Percentiles rank a stretch among this genome's conserved stretches.
Conservation (phyloP, 37 sponge, comb jelly and placozoan genomes). For the Oscarella lobularis region DNA sequence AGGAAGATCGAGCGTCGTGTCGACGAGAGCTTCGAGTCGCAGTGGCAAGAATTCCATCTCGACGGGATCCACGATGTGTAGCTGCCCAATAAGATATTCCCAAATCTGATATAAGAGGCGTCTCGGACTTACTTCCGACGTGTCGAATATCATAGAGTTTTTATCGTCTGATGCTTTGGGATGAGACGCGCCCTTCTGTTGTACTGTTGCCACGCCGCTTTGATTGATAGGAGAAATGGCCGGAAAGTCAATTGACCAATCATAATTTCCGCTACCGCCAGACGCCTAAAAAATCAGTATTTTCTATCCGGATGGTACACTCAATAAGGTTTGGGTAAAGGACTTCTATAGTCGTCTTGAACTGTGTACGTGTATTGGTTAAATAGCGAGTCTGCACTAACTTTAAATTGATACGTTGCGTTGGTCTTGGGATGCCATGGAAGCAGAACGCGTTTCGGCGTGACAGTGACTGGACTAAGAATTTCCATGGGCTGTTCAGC, state of each 20-base stretch:
- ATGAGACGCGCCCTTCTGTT: conserved; percentile 14
- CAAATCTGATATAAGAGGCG: too few relatives aligned
- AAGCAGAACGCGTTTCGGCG: conserved; percentile 31
- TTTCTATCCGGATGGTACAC: too few relatives aligned
- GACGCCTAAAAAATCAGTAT: conserved; percentile 22
- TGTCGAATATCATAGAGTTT: conserved; percentile 30
- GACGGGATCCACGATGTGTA: conserved; percentile 53
- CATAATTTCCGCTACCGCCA: conserved; percentile 69
- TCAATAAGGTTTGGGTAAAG: too few relatives aligned
- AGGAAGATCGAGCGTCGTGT: conserved; percentile 33
- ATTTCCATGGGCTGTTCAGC: conserved; percentile 44
- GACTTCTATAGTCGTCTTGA: too few relatives aligned
- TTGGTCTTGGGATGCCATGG: conserved; percentile 59
- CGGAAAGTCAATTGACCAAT: conserved; percentile 52
- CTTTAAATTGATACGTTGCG: too few relatives aligned
- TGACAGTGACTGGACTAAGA: conserved; percentile 39
- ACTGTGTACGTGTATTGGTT: too few relatives aligned
- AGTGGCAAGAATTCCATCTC: conserved; percentile 50
- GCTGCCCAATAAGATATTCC: conserved; percentile 17
- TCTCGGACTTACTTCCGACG: conserved; percentile 35
- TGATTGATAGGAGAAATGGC: conserved; percentile 22
- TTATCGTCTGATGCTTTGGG: conserved; percentile 33
- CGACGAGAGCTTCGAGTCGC: conserved; percentile 51
- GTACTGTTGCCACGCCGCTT: conserved; percentile 20
- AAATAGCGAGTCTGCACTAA: too few relatives aligned